Percentiles rank a stretch among this genome's conserved stretches.
Evolutionary conservation across 2,888 invertebrate species (phyloP).

Genomic region (Drosophila percnosoma): DNA sequence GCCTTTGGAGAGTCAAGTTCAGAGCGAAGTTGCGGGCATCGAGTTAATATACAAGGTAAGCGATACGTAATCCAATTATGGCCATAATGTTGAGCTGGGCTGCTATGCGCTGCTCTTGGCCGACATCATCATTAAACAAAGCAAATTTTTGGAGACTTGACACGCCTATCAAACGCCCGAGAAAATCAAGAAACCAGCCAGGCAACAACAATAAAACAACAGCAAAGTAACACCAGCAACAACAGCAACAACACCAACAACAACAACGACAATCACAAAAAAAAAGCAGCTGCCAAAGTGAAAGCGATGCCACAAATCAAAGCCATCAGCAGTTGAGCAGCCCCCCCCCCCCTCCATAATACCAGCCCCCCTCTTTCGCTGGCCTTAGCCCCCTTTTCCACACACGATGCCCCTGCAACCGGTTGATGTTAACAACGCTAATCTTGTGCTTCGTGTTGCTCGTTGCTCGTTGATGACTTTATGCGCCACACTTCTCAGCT

Average conservation of each 20-base stretch:
- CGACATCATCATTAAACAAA: slow-evolving; percentile 44
- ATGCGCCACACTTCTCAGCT: slow-evolving; percentile 57
- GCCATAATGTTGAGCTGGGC: slow-evolving; percentile 16
- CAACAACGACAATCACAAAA: slow-evolving; percentile 6
- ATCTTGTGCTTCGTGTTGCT: slow-evolving; percentile 26
- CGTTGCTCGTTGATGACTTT: slow-evolving; percentile 27
- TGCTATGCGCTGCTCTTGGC: slow-evolving; percentile 38
- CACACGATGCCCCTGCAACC: slow-evolving; percentile 34
- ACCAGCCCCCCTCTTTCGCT: background rate
- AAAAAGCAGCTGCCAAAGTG: slow-evolving; percentile 58
- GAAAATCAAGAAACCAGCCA: slow-evolving; percentile 1
- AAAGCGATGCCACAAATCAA: slow-evolving; percentile 76
- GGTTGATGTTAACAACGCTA: slow-evolving; percentile 40
- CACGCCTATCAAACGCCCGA: slow-evolving; percentile 38
- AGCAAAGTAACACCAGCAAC: background rate
- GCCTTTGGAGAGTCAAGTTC: slow-evolving; percentile 15
- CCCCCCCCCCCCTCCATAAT: background rate
- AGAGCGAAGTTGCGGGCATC: slow-evolving; percentile 43
- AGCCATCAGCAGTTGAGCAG: slow-evolving; percentile 42
- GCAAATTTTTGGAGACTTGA: slow-evolving; percentile 24
- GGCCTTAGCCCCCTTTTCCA: background rate
- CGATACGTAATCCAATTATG: slow-evolving; percentile 47
- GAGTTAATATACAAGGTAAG: slow-evolving; percentile 34
- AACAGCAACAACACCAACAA: slow-evolving; percentile 9
- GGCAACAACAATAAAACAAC: background rate